phyloP scores from a whole-genome alignment of 2,888 invertebrate species.

The Noctua fimbriata region DNA sequence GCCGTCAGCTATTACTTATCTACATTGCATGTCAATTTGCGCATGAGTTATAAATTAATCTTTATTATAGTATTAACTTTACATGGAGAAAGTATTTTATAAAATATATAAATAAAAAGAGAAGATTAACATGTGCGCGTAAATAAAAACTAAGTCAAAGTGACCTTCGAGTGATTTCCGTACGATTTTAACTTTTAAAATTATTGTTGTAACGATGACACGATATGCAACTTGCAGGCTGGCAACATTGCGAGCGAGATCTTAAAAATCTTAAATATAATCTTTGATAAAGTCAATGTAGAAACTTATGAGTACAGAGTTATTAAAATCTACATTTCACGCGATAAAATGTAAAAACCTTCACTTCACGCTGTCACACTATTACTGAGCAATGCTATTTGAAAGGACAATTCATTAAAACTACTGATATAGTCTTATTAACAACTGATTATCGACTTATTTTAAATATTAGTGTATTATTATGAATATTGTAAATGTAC shows the following conservation, averaged over 20 bases:
- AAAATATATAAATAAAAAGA: slow-evolving; percentile 47
- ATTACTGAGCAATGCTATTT: slow-evolving; percentile 29
- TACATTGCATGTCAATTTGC: slow-evolving; percentile 24
- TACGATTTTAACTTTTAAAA: slow-evolving; percentile 32
- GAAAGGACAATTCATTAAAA: slow-evolving; percentile 16
- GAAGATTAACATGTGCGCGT: slow-evolving; percentile 37
- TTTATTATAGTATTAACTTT: slow-evolving; percentile 20
- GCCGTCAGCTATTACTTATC: slow-evolving; percentile 1
- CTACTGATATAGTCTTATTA: slow-evolving; percentile 44
- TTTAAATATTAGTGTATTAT: neutral
- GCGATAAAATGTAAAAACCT: slow-evolving; percentile 31
- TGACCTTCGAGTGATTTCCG: slow-evolving; percentile 48
- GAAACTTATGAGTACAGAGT: slow-evolving; percentile 22
- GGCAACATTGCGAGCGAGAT: slow-evolving; percentile 11
- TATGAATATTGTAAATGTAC: neutral
- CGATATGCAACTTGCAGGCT: slow-evolving; percentile 41
- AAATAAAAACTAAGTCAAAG: slow-evolving; percentile 43
- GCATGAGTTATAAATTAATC: slow-evolving; percentile 32
- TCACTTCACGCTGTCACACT: slow-evolving; percentile 25
- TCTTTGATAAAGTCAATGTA: slow-evolving; percentile 18
- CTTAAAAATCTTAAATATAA: slow-evolving; percentile 14
- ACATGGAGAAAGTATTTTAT: slow-evolving; percentile 38
- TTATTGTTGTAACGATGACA: slow-evolving; percentile 24
- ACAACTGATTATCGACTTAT: slow-evolving; percentile 23
- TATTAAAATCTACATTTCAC: slow-evolving; percentile 29